These are phyloP conservation scores for Miltochrista miniata DNA, from an alignment of 2,888 invertebrate species.

Conservation along the genomic window DNA sequence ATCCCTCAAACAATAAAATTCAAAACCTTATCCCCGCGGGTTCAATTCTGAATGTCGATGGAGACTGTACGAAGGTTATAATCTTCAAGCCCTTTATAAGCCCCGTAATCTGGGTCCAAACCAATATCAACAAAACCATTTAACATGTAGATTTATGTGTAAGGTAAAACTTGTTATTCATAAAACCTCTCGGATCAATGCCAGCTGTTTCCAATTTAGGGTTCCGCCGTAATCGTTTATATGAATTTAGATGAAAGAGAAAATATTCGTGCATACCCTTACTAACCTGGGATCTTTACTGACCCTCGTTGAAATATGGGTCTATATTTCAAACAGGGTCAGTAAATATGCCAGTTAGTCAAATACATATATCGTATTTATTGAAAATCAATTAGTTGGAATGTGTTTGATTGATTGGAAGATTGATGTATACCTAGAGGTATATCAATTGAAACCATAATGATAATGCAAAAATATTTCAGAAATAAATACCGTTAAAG, in stretches of 20 bases:
- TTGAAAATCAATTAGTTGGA: no score
- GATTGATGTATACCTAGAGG: no score
- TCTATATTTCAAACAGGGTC: no score
- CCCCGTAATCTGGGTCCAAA: not conserved
- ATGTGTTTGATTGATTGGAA: no score
- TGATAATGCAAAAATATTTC: no score
- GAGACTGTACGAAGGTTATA: not conserved
- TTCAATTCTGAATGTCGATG: not conserved
- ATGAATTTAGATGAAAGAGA: conserved; percentile 12
- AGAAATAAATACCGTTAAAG: no score
- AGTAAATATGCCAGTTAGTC: no score
- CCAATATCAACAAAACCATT: conserved; percentile 7
- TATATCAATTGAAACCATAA: no score
- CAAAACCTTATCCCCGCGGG: not conserved
- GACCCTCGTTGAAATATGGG: not conserved
- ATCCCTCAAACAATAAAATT: not conserved
- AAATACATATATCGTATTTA: no score
- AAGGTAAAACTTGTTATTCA: conserved; percentile 26
- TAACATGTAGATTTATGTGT: conserved; percentile 17
- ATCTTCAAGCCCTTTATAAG: not conserved
- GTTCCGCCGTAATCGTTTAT: conserved; percentile 9
- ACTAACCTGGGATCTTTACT: not conserved
- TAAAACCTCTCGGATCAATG: conserved; percentile 24
- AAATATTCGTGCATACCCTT: not conserved
- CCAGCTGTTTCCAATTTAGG: conserved; percentile 19